Evolutionary conservation across 1,140 invertebrate genomes (phyloP).

Genomic region (Pseudoatta argentina): DNA sequence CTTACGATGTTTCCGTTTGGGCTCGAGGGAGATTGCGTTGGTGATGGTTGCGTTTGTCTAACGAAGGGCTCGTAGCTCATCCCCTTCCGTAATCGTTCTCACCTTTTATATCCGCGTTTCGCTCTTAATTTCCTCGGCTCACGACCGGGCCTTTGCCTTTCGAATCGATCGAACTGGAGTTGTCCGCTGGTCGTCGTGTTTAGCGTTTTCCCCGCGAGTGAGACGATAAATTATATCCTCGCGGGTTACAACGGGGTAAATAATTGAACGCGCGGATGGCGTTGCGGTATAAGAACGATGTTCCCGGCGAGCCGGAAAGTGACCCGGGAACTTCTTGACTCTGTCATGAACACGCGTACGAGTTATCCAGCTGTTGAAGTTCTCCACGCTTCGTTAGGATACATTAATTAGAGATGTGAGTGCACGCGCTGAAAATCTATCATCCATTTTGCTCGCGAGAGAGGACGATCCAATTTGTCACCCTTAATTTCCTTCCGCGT

Average conservation of each 20-base stretch:
- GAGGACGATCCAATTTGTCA: not conserved
- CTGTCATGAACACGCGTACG: conserved; percentile 37
- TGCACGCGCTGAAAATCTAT: not conserved
- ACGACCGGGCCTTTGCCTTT: not conserved
- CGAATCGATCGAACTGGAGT: conserved; percentile 32
- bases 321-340: conserved; percentile 12
- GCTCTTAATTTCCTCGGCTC: conserved; percentile 44
- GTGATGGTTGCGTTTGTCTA: not conserved
- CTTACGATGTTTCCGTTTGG: conserved; percentile 36
- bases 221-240: conserved; percentile 51
- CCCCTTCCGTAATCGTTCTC: conserved; percentile 23
- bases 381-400: not conserved
- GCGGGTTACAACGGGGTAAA: conserved; percentile 38
- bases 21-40: not conserved
- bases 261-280: conserved; percentile 38
- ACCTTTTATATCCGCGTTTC: conserved; percentile 11
- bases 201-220: not conserved
- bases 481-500: conserved; percentile 13
- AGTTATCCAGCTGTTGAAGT: conserved; percentile 41
- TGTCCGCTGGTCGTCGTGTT: conserved; percentile 5
- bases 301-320: not conserved
- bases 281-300: conserved; percentile 45
- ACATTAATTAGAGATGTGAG: not conserved
- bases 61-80: conserved; percentile 19
- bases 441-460: not conserved